A percentile compares a stretch with the other conserved stretches of the same genome.
Conservation (phyloP, 2,113 vertebrate species). For the Oreotragus oreotragus region DNA sequence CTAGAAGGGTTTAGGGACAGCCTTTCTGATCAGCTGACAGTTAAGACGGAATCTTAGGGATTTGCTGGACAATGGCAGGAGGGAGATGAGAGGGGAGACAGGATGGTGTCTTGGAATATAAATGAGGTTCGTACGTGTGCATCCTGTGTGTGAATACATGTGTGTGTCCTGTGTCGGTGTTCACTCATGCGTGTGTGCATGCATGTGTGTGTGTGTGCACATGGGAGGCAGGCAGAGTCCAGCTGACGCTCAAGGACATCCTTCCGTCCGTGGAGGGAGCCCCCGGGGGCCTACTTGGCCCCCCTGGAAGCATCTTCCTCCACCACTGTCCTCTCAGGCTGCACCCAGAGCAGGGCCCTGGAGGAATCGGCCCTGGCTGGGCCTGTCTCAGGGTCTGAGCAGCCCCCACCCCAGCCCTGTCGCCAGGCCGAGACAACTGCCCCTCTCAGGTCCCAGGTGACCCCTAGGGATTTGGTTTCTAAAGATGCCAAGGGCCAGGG, state of each 20-base stretch:
- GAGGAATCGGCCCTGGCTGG: rapidly evolving
- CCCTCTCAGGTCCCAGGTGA: background rate
- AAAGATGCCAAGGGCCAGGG: background rate
- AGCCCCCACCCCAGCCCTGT: rapidly evolving
- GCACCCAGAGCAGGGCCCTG: rapidly evolving
- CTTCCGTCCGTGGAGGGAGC: background rate
- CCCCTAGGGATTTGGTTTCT: background rate
- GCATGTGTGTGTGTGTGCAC: rapidly evolving
- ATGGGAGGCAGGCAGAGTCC: rapidly evolving
- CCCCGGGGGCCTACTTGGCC: rapidly evolving
- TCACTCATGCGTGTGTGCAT: background rate
- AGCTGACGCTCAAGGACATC: rapidly evolving
- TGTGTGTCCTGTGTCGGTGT: background rate
- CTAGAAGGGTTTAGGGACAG: background rate
- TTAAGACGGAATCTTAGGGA: background rate
- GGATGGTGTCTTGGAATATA: background rate
- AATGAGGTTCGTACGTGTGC: rapidly evolving
- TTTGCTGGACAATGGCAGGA: no score
- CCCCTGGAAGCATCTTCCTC: rapidly evolving
- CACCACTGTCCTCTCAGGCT: rapidly evolving
- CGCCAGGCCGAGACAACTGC: no score
- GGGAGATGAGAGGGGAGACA: background rate
- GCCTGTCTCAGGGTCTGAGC: background rate
- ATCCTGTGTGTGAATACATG: rapidly evolving
- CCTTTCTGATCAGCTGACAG: background rate